phyloP scores from a whole-genome alignment of 2,113 vertebrate species.

The Chionodraco myersi region DNA sequence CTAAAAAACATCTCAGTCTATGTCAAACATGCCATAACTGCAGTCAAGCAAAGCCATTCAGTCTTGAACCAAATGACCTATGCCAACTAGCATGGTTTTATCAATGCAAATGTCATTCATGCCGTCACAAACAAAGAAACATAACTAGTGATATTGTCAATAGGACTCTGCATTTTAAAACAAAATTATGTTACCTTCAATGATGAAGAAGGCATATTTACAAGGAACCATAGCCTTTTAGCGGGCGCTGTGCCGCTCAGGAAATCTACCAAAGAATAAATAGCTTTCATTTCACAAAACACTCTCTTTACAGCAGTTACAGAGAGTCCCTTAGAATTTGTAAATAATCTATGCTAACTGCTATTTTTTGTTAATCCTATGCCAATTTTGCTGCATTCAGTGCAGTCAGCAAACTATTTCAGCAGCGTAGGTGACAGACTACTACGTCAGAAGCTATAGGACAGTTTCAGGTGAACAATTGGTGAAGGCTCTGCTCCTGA shows the following conservation, averaged over 20 bases:
- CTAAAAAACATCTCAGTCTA: not conserved
- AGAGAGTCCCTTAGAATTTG: not conserved
- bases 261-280: not conserved
- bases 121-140: not conserved
- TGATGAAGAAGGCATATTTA: not conserved
- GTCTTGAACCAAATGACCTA: no score
- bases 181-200: not conserved
- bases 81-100: not conserved
- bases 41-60: not conserved
- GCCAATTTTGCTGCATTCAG: not conserved
- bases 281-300: not conserved
- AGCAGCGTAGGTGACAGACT: no score
- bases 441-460: no score
- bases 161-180: not conserved
- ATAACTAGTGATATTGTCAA: not conserved
- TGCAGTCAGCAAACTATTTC: no score
- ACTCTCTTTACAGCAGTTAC: not conserved
- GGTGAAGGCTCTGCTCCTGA: not conserved
- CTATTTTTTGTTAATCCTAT: not conserved
- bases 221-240: no score
- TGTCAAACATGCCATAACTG: not conserved
- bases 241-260: no score
- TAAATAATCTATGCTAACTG: not conserved
- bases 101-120: not conserved
- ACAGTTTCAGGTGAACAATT: no score